Percentiles rank a stretch among this genome's conserved stretches.
These are phyloP conservation scores for Prosopocoilus inquinatus DNA, from an alignment of 2,888 invertebrate species.

Conservation along the genomic window DNA sequence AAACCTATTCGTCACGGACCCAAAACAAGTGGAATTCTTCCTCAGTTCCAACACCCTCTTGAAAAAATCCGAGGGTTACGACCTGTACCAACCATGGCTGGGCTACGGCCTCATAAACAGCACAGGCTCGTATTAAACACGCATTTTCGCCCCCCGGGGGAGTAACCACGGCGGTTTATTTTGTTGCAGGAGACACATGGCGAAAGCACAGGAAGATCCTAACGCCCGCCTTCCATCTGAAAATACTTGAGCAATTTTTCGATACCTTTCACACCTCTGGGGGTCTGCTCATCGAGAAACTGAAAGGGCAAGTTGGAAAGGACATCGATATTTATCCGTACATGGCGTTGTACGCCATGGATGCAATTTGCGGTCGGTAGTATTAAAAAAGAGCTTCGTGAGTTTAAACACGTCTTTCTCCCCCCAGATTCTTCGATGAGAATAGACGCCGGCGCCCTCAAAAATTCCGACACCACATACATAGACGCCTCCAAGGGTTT, in stretches of 20 bases:
- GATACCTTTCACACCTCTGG: slow-evolving; percentile 49
- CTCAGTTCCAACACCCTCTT: slow-evolving; percentile 27
- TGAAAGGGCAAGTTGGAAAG: slow-evolving; percentile 22
- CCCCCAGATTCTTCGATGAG: slow-evolving; percentile 28
- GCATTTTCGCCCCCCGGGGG: background rate
- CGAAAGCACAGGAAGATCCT: slow-evolving; percentile 49
- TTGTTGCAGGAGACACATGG: slow-evolving; percentile 41
- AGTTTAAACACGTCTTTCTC: background rate
- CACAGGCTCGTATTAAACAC: slow-evolving; percentile 16
- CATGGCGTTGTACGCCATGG: slow-evolving; percentile 49
- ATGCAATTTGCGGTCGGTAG: slow-evolving; percentile 49
- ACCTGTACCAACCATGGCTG: slow-evolving; percentile 27
- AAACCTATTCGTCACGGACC: slow-evolving; percentile 25
- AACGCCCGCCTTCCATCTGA: slow-evolving; percentile 51
- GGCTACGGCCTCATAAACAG: slow-evolving; percentile 28
- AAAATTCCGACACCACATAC: slow-evolving; percentile 23
- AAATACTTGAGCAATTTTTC: slow-evolving; percentile 49
- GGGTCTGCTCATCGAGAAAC: slow-evolving; percentile 44
- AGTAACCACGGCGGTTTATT: background rate
- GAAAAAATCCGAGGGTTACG: slow-evolving; percentile 27
- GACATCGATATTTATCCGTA: slow-evolving; percentile 50
- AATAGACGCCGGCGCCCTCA: slow-evolving; percentile 24
- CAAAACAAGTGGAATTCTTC: slow-evolving; percentile 24
- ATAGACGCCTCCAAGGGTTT: slow-evolving; percentile 23
- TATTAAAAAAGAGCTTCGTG: background rate